Percentiles rank a stretch among this genome's conserved stretches.
phyloP scores from a whole-genome alignment of 2,797 vertebrate genomes.

The Cossypha polioptera region DNA sequence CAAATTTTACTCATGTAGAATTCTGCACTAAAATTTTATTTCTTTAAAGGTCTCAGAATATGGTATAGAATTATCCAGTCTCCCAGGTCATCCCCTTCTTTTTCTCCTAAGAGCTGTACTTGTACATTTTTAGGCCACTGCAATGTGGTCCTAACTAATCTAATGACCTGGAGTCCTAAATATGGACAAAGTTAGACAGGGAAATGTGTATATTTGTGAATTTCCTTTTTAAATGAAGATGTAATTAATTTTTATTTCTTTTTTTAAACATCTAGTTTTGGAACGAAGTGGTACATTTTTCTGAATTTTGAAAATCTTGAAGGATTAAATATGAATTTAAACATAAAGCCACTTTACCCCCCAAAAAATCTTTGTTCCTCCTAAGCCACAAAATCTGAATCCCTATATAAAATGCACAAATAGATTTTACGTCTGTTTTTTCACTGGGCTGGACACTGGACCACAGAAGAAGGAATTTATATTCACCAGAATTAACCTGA shows the following conservation, averaged over 20 bases:
- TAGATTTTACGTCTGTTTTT: neutral
- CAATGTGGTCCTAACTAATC: neutral
- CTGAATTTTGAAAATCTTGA: neutral
- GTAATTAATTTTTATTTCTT: neutral
- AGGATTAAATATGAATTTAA: neutral
- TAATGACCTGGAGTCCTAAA: neutral
- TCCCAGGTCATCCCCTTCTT: neutral
- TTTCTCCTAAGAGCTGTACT: neutral
- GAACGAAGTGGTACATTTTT: neutral
- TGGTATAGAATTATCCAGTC: neutral
- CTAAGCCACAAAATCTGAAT: neutral
- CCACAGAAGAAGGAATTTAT: neutral
- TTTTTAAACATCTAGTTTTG: neutral
- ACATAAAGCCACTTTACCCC: neutral
- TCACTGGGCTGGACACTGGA: neutral
- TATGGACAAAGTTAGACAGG: neutral
- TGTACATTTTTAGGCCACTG: neutral
- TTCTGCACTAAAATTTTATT: neutral
- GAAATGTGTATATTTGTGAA: neutral
- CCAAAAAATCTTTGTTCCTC: rapidly evolving
- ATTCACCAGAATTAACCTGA: neutral
- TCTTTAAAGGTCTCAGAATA: neutral
- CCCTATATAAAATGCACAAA: neutral
- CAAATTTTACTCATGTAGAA: neutral
- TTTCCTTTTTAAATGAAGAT: neutral